phyloP scores from a whole-genome alignment of 2,113 vertebrate genomes.

The Oreochromis spilurus region DNA sequence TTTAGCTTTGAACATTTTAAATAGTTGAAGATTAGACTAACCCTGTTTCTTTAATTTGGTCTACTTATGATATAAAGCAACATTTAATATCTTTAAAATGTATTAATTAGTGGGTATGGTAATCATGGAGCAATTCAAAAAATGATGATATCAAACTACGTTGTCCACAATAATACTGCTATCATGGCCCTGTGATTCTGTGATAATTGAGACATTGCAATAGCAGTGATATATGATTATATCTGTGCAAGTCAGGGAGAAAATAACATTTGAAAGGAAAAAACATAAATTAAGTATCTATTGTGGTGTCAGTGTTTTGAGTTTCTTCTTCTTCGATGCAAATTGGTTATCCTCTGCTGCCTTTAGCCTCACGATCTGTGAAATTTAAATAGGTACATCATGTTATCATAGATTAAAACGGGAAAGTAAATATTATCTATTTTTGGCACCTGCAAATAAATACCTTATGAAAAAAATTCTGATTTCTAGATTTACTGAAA shows the following conservation, averaged over 20 bases:
- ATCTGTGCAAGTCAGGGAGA: not conserved
- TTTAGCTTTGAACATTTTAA: not conserved
- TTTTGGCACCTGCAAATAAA: not conserved
- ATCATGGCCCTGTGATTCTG: not conserved
- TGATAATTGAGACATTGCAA: not conserved
- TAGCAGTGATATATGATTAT: not conserved
- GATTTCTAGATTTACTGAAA: not conserved
- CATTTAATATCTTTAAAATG: rapidly evolving
- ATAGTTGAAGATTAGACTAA: not conserved
- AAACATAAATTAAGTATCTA: not conserved
- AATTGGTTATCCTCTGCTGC: not conserved
- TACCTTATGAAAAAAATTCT: rapidly evolving
- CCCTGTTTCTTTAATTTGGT: not conserved
- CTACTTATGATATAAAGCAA: not conserved
- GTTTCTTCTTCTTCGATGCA: not conserved
- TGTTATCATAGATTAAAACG: rapidly evolving
- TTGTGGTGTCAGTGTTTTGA: not conserved
- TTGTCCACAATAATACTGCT: not conserved
- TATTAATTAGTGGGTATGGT: not conserved
- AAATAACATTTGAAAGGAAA: not conserved
- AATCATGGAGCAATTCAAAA: not conserved
- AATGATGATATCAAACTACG: not conserved
- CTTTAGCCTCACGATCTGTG: rapidly evolving
- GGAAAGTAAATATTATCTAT: not conserved
- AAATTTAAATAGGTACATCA: not conserved